phyloP scores from a whole-genome alignment of 2,888 invertebrate genomes.

The Gerris lacustris region DNA sequence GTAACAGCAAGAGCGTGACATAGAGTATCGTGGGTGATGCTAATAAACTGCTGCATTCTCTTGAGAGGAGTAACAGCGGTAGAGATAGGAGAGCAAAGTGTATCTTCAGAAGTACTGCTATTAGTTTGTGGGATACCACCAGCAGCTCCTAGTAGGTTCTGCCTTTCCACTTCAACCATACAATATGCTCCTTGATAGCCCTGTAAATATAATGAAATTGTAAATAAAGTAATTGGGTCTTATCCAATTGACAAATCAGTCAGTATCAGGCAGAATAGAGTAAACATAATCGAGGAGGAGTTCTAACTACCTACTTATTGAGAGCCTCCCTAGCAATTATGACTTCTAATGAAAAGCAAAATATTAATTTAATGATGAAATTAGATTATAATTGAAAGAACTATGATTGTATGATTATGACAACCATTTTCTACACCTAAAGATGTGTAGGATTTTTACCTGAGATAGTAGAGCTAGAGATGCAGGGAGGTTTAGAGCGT shows the following conservation, averaged over 20 bases:
- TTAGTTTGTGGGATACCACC: constrained; percentile 35
- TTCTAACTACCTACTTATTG: too few relatives aligned
- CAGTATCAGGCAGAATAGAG: too few relatives aligned
- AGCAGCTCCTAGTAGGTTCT: constrained; percentile 53
- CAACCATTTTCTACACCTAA: too few relatives aligned
- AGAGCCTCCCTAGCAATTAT: too few relatives aligned
- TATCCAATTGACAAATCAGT: too few relatives aligned
- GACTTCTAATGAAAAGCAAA: too few relatives aligned
- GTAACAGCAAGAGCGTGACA: constrained; percentile 68
- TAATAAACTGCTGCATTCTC: constrained; percentile 73
- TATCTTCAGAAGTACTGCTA: constrained; percentile 37
- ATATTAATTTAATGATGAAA: too few relatives aligned
- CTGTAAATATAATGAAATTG: constrained; percentile 28
- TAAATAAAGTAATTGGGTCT: too few relatives aligned
- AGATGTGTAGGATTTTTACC: constrained; percentile 28
- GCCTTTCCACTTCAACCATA: constrained; percentile 63
- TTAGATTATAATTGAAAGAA: too few relatives aligned
- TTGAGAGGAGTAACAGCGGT: constrained; percentile 45
- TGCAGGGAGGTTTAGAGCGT: constrained; percentile 62
- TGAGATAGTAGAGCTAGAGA: constrained; percentile 51
- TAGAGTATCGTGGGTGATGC: constrained; percentile 66
- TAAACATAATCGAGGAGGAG: too few relatives aligned
- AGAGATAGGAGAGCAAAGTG: constrained; percentile 29
- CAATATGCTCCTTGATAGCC: constrained; percentile 57
- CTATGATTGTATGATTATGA: too few relatives aligned